A percentile compares a stretch with the other conserved stretches of the same genome.
phyloP scores from a whole-genome alignment of 1,140 invertebrate genomes.

The Drosophila elegans region DNA sequence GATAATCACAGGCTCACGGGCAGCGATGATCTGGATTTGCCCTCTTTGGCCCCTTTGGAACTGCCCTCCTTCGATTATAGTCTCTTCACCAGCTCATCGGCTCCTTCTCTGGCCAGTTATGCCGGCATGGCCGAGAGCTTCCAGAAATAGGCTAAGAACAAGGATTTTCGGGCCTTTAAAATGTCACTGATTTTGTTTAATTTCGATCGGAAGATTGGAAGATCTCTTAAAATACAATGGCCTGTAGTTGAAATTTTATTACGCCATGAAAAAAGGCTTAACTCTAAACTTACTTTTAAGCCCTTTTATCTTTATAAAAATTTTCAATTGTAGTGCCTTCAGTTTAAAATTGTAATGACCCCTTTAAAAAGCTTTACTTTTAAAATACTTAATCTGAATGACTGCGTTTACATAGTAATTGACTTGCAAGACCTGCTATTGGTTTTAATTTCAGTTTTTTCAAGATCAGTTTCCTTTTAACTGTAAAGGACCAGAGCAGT shows the following conservation, averaged over 20 bases:
- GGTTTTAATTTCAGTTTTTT: too few species aligned
- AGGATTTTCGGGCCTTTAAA: slow-evolving; percentile 8
- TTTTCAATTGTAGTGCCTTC: too few species aligned
- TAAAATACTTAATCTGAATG: too few species aligned
- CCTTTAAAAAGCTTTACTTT: neutral
- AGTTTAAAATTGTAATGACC: too few species aligned
- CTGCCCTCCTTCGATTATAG: slow-evolving; percentile 75
- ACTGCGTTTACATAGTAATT: too few species aligned
- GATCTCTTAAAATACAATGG: slow-evolving; percentile 1
- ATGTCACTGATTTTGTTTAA: too few species aligned
- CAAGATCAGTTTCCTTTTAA: too few species aligned
- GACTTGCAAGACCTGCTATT: too few species aligned
- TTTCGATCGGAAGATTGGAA: neutral
- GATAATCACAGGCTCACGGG: slow-evolving; percentile 2
- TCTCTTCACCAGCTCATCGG: slow-evolving; percentile 66
- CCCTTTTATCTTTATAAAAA: too few species aligned
- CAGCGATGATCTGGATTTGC: slow-evolving; percentile 58
- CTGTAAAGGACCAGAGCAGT: too few species aligned
- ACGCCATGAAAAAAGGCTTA: neutral
- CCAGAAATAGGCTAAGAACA: slow-evolving; percentile 57
- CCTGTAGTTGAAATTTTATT: neutral
- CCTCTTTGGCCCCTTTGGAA: slow-evolving; percentile 71
- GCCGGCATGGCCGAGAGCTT: slow-evolving; percentile 62
- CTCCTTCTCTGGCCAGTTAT: slow-evolving; percentile 63
- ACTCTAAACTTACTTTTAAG: neutral